These are phyloP conservation scores for Pardosa pseudoannulata DNA, from an alignment of 2,888 invertebrate genomes.

Conservation along the genomic window DNA sequence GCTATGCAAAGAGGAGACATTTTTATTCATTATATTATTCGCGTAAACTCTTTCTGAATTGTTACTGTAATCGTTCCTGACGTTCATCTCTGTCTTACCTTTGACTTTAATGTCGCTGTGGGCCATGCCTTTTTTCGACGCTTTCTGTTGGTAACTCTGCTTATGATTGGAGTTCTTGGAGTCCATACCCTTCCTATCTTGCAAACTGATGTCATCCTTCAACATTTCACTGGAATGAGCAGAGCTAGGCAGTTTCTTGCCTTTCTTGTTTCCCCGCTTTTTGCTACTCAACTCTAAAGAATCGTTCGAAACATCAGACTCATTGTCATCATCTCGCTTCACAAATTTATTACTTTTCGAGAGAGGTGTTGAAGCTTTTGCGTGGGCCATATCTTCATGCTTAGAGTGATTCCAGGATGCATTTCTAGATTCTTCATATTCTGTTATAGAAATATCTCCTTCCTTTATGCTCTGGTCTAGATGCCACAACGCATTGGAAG, in stretches of 20 bases:
- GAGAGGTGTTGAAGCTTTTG: not conserved
- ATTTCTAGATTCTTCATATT: slow-evolving; percentile 7
- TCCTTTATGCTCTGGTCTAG: slow-evolving; percentile 37
- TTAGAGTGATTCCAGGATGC: slow-evolving; percentile 13
- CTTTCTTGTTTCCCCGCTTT: not conserved
- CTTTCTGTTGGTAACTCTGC: slow-evolving; percentile 9
- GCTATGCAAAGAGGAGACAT: not conserved
- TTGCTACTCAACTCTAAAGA: slow-evolving; percentile 40
- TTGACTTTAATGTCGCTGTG: not conserved
- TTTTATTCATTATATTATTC: slow-evolving; percentile 26
- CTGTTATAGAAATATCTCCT: not conserved
- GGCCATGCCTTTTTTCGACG: not conserved
- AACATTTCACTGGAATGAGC: not conserved
- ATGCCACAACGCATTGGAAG: slow-evolving; percentile 31
- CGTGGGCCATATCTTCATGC: not conserved
- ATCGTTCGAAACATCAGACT: slow-evolving; percentile 62
- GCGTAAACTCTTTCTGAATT: slow-evolving; percentile 31
- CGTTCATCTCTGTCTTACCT: not conserved
- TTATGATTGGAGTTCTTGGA: not conserved
- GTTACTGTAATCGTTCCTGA: not conserved
- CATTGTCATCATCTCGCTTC: slow-evolving; percentile 27
- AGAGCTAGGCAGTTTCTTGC: not conserved
- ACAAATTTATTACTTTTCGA: not conserved
- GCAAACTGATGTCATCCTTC: not conserved
- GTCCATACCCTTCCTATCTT: not conserved